Evolutionary conservation across 2,797 vertebrate genomes (phyloP), one percentile per base, ranked within the genome.

Genomic region (Oreonectes daqikongensis): DNA sequence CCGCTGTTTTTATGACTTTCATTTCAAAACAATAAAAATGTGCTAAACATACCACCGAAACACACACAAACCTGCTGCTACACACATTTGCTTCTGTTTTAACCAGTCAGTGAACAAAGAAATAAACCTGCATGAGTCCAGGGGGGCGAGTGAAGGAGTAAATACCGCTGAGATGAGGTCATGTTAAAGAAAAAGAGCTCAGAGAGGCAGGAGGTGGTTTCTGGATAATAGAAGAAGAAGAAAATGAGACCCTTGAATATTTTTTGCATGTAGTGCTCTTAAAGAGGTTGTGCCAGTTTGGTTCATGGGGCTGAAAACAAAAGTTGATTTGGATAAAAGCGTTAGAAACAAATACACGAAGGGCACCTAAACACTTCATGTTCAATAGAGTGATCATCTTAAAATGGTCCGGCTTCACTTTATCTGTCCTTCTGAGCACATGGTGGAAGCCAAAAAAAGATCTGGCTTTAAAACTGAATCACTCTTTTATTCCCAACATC

Each of bases 151-250:
- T 20, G 69, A 66, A 48, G 10, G 48, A 72, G 63, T 57, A 20
- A 59, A 79, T 80, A 40, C 76, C 48, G 67, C 17, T 30, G 40
- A n/a, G 63, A 38, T 83, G 69, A 83, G 72, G 67, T 83, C 82
- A 83, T 67, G 28, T 46, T 67, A 60, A 70, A 40, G 65, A 60
- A 24, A 11, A 26, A 35, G 24, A 26, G 44, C 44, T 77, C 50
- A 40, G 35, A 5, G 22, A 61, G 70, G 30, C 60, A 40, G 22
- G 35, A 61, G 53, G 26, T 14, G 24, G 66, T 40, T 20, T n/a
- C 50, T 17, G 18, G 24, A 40, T 24, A 55, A 8, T 10, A 55
- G 59, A 28, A 63, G 20, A 44, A 66, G 35, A 65, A 67, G 38
- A 60, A 68, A 75, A 75, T 15, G 7, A 50, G 20, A 68, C 22